Base-by-base conservation (phyloP, 2,797 vertebrate genomes). In the Balearica regulorum region DNA sequence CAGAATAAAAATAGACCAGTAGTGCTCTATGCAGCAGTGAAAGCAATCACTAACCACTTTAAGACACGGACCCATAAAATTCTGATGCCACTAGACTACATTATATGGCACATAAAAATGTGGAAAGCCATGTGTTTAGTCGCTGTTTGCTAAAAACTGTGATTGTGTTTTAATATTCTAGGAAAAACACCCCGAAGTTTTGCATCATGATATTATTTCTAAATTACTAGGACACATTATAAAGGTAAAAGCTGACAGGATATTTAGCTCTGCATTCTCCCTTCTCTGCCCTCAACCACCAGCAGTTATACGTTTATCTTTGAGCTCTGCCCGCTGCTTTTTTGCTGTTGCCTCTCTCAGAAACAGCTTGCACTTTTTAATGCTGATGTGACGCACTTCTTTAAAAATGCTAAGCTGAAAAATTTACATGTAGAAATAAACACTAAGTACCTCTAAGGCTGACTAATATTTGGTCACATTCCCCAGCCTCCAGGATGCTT, bases 341-440 rank as follows among this genome's bases (percentile, higher is more conserved):
- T 73, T 46, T 75, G 78, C 49, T 76, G 49, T 49, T 64, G 29
- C 33, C 7, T 37, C 41, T 65, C 49, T 70, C 57, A 89, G 68
- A 89, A 95, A 90, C 54, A 93, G 33, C 13, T 88, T 5, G 2
- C 22, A 13, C 21, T 66, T 76, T 89, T 46, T 39, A 60, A 35
- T 68, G 48, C 68, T 83, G 28, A 43, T 55, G 51, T 49, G 28
- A 20, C 54, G 35, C 57, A 33, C 75, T 84, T 46, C 77, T 76
- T 88, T 90, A 88, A 94, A 82, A 86, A 94, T 14, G 48, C n/a
- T 75, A 89, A 58, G 51, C 31, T 80, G 60, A 46, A 77, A 87
- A 71, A 94, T 90, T 90, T 93, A 85, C 76, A 80, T 87, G 76
- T 66, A 88, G 93, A 90, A 96, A 94, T 66, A 96, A 91, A 92